phyloP scores from a whole-genome alignment of 2,113 vertebrate species.

The Oryzias javanicus region DNA sequence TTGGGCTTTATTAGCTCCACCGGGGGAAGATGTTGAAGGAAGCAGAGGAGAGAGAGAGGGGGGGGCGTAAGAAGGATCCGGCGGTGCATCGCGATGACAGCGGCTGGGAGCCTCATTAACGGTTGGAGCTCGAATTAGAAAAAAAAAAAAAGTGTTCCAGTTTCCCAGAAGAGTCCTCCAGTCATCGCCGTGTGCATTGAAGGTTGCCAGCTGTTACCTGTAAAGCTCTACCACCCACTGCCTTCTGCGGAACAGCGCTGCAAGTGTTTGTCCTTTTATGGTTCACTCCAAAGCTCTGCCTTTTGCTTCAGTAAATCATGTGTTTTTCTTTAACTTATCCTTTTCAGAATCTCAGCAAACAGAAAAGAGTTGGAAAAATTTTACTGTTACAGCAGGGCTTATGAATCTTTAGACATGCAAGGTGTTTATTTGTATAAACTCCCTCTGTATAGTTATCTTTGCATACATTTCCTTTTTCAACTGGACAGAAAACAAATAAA shows the following conservation, averaged over 20 bases:
- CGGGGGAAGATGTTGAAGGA: constrained; percentile 4
- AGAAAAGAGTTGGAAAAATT: no score
- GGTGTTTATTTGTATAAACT: no score
- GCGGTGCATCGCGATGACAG: constrained; percentile 8
- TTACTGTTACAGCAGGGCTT: no score
- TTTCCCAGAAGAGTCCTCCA: constrained; percentile 31
- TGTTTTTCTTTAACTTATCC: no score
- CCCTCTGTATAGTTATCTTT: no score
- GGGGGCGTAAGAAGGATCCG: background rate
- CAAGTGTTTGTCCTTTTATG: constrained; percentile 23
- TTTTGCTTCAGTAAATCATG: no score
- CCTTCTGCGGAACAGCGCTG: constrained; percentile 22
- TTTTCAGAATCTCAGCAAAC: no score
- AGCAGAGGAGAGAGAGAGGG: constrained; percentile 9
- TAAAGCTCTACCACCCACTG: constrained; percentile 37
- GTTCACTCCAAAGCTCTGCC: constrained; percentile 15
- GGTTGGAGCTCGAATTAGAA: constrained; percentile 40
- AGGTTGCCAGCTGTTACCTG: constrained; percentile 42
- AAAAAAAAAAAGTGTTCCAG: constrained; percentile 17
- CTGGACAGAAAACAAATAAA: no score
- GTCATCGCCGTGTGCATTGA: constrained; percentile 31
- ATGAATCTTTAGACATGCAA: no score
- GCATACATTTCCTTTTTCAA: no score
- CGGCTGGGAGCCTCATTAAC: constrained; percentile 8
- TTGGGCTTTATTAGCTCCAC: constrained; percentile 47